Evolutionary conservation across 2,797 vertebrate genomes (phyloP), one percentile per base, ranked within the genome.

Genomic region (Scleropages formosus): DNA sequence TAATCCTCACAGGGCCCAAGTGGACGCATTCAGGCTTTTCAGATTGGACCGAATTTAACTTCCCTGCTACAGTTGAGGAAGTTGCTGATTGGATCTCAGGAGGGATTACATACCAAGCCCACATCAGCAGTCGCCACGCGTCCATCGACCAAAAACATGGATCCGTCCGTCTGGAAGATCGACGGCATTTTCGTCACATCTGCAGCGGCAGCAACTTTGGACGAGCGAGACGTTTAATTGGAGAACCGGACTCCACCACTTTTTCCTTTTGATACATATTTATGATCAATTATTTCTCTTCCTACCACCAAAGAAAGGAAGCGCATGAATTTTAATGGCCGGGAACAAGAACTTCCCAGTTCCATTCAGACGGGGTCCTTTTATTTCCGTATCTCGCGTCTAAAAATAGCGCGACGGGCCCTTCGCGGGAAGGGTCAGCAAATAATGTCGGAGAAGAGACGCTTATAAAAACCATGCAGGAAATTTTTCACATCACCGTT

Each of bases 341-440:
- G 27, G 11, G 63, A 64, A 51, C 11, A 16, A 13, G 20, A 26
- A 22, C 66, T 47, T 65, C 63, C 31, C 8, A 44, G 62, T 27
- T 49, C 39, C 53, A 2, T 56, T 12, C 53, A 56, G 53, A 56
- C 2, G 56, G 53, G 53, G 18, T 6, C 31, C 79, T 85, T 75
- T 79, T 59, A 83, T 76, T 80, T 22, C 44, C 20, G 56, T 76
- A 60, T 58, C 77, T 78, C 79, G 77, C 31, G 62, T 79, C 81
- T 81, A 80, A 76, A 84, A 83, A 87, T 79, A 84, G 44, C 77
- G n/a, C 47, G 63, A 39, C 4, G 76, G n/a, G 49, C 51, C 20
- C 24, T 58, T 74, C 56, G 75, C 79, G 80, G 67, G 72, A 75
- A 51, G 81, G 60, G 24, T 27, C 10, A 22, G 18, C 20, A 75